Evolutionary conservation across 2,888 invertebrate genomes (phyloP), one percentile per base, ranked within the genome.

Genomic region (Aphidoletes aphidimyza): DNA sequence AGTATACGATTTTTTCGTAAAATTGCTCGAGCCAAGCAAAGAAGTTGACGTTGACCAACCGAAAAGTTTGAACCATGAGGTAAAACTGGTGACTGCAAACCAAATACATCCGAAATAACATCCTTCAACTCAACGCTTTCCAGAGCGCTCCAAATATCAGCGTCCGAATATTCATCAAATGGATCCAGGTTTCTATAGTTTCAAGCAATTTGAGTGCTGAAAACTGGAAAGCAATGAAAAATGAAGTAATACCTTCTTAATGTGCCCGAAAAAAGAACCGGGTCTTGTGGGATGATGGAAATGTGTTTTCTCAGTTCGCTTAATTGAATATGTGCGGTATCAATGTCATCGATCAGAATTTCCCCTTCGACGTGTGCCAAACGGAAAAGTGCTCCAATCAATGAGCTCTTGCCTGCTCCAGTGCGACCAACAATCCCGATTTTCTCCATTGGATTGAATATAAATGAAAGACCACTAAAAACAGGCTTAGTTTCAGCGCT

Each of bases 1-100:
- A 97, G 91, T 86, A 97, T 93, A 86, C 92, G 93, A 88, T 95
- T 96, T 84, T 94, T 93, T 47, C 94, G 91, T 59, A 97, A 90
- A 86, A 97, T 94, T 42, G 96, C 96, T 84, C 96, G 91, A 0
- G 96, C 96, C 84, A 97, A 91, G 88, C 96, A 97, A 84, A 97
- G 93, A 39, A 97, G 90, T 87, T 94, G 94, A 14, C 92, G 88
- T 88, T 94, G 93, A 0, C 93, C 94, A 9, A 93, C 92, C 86
- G 93, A 93, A 86, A 92, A 91, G 87, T 93, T 93, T 17, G 90
- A 88, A 0, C 93, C 93, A 22, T 92, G 91, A 86, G 93, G 92
- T 0, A 90, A 88, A 47, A 93, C 91, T 47, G 90, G 88, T 8
- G 90, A 89, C 84, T 92, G 91, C n/a, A 93, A 87, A 1, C 92